Evolutionary conservation across 2,797 vertebrate species (phyloP).

Genomic region (Intellagama lesueurii): DNA sequence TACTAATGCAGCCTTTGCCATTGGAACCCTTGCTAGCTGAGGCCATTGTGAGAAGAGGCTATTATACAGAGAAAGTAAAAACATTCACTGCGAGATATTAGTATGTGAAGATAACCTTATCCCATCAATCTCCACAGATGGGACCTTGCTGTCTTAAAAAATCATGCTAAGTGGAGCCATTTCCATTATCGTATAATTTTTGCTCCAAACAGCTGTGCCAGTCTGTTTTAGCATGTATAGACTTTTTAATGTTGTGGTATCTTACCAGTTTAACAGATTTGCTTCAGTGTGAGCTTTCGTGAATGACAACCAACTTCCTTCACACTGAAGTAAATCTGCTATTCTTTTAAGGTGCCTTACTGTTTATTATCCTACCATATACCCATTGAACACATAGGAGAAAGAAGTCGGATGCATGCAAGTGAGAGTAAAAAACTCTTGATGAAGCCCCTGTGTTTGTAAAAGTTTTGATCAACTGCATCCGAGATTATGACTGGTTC

Average conservation of each 20-base stretch:
- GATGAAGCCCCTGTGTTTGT: not conserved
- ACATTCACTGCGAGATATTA: not conserved
- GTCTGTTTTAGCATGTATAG: too few species aligned
- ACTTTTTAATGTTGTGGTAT: too few species aligned
- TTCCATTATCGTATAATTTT: not conserved
- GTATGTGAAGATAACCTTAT: not conserved
- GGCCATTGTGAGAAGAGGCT: not conserved
- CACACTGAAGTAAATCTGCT: too few species aligned
- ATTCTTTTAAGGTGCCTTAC: too few species aligned
- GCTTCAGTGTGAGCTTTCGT: too few species aligned
- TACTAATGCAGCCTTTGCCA: not conserved
- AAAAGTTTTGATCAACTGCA: not conserved
- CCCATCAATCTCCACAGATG: not conserved
- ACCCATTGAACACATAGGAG: not conserved
- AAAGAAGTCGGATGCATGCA: not conserved
- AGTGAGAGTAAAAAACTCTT: too few species aligned
- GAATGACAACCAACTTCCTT: too few species aligned
- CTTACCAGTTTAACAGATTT: too few species aligned
- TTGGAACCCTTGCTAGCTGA: not conserved
- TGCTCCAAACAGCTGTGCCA: too few species aligned
- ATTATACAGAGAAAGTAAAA: not conserved
- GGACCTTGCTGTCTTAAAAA: not conserved
- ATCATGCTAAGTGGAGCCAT: not conserved
- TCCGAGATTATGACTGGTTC: not conserved
- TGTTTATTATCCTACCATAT: not conserved